Conservation (phyloP, 37 sponge, comb jelly and placozoan genomes). For the Ephydatia muelleri region DNA sequence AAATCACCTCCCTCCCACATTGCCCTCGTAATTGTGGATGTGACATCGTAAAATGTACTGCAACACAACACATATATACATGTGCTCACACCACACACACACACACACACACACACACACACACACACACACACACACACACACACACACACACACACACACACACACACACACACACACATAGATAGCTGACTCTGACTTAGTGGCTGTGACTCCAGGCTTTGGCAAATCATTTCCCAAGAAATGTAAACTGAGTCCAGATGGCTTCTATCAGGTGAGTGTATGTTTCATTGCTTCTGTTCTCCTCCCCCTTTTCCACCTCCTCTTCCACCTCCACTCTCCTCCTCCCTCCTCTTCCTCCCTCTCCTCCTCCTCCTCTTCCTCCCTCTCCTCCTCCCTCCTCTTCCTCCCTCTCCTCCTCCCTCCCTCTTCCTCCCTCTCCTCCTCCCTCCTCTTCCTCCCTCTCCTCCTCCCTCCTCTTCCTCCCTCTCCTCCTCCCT, state of each 20-base stretch:
- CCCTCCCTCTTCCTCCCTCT: no score
- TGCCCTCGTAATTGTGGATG: neutral
- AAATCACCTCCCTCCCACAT: neutral
- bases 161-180: slow-evolving; percentile 10
- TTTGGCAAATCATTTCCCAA: slow-evolving; percentile 67
- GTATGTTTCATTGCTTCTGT: neutral
- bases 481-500: no score
- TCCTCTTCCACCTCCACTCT: no score
- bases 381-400: no score
- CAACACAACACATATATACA: no score
- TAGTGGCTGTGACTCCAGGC: no score
- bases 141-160: slow-evolving; percentile 16
- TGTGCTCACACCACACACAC: neutral
- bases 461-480: no score
- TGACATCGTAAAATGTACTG: no score
- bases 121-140: slow-evolving; percentile 19
- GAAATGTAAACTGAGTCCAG: slow-evolving; percentile 70
- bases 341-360: neutral
- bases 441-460: no score
- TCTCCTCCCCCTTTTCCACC: no score
- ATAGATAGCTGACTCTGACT: slow-evolving; percentile 65
- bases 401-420: no score
- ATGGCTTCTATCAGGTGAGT: slow-evolving; percentile 78
- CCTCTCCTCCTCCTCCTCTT: neutral
- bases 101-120: slow-evolving; percentile 13